phyloP scores from a whole-genome alignment of 2,888 invertebrate species.

The Margaritifera margaritifera region DNA sequence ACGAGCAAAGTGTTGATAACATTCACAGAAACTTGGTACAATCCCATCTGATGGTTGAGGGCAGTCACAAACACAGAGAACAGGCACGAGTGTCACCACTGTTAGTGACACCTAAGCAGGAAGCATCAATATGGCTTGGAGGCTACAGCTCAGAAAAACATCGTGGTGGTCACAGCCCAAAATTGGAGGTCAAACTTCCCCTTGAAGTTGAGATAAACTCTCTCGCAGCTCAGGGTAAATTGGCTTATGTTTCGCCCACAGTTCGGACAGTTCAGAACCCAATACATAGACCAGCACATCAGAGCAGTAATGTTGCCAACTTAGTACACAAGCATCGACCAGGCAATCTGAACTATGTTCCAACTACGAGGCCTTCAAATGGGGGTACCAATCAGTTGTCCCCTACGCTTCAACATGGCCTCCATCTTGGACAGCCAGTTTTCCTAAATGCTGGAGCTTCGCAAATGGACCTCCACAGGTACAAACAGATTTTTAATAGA shows the following conservation, averaged over 20 bases:
- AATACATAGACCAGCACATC: constrained; percentile 42
- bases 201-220: constrained; percentile 58
- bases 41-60: constrained; percentile 32
- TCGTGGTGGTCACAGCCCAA: constrained; percentile 45
- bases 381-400: constrained; percentile 58
- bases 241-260: constrained; percentile 66
- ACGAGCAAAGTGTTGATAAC: constrained; percentile 15
- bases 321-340: constrained; percentile 41
- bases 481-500: constrained; percentile 9
- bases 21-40: constrained; percentile 42
- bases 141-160: constrained; percentile 30
- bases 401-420: constrained; percentile 55
- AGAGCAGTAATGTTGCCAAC: constrained; percentile 41
- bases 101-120: constrained; percentile 44
- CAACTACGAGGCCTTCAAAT: constrained; percentile 32
- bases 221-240: constrained; percentile 62
- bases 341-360: constrained; percentile 46
- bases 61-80: constrained; percentile 43
- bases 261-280: constrained; percentile 48
- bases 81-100: constrained; percentile 54
- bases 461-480: constrained; percentile 65
- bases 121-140: constrained; percentile 17
- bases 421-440: constrained; percentile 62
- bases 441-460: constrained; percentile 57
- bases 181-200: constrained; percentile 50